These are phyloP conservation scores for Tapera naevia DNA, from an alignment of 2,797 vertebrate species.

Conservation along the genomic window DNA sequence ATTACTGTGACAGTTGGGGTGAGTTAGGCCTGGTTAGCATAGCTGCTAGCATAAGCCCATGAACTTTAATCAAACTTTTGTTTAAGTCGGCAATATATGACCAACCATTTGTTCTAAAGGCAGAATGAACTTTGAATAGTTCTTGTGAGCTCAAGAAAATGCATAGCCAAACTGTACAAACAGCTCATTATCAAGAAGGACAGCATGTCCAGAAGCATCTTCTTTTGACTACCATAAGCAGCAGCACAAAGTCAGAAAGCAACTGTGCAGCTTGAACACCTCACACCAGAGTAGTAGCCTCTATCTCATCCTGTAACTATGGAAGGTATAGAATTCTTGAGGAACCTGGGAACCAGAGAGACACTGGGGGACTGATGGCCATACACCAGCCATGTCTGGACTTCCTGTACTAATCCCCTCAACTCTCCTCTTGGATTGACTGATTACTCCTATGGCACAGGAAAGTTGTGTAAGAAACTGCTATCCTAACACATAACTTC, in stretches of 20 bases:
- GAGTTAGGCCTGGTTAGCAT: neutral
- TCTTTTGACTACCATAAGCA: neutral
- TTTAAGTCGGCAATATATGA: neutral
- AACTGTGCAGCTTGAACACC: neutral
- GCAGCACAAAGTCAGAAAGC: neutral
- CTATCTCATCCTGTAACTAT: neutral
- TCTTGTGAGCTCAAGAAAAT: neutral
- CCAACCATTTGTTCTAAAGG: neutral
- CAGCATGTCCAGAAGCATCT: neutral
- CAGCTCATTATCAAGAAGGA: neutral
- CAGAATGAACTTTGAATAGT: neutral
- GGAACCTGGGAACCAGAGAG: rapidly evolving
- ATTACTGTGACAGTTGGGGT: neutral
- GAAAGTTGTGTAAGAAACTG: neutral
- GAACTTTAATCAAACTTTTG: neutral
- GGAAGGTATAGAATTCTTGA: neutral
- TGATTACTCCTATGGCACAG: neutral
- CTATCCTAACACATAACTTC: neutral
- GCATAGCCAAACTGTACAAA: neutral
- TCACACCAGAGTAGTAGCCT: neutral
- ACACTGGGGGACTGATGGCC: neutral
- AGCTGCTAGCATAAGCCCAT: neutral
- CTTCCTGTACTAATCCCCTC: too few species aligned
- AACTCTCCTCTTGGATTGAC: neutral
- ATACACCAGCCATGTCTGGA: neutral